Evolutionary conservation across 2,888 invertebrate species (phyloP).

Genomic region (Erebia aethiops): DNA sequence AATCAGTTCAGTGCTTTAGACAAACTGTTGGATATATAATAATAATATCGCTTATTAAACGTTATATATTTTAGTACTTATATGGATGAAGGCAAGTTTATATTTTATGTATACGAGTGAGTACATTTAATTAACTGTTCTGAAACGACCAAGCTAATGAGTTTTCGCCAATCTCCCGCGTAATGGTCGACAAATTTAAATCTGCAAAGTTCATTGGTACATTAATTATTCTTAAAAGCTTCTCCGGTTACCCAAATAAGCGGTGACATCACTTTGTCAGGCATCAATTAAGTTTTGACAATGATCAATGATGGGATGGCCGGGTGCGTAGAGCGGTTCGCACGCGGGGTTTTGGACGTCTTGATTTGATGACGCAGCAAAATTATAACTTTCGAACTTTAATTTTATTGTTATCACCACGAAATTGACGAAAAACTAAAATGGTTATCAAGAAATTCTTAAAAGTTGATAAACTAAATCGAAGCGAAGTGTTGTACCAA

Average conservation of each 20-base stretch:
- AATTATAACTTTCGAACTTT: constrained; percentile 20
- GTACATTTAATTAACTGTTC: constrained; percentile 7
- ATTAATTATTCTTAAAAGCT: constrained; percentile 77
- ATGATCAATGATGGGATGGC: constrained; percentile 72
- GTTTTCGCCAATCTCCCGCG: constrained; percentile 26
- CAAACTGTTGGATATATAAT: too few relatives aligned
- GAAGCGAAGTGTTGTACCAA: too few relatives aligned
- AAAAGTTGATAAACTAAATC: too few relatives aligned
- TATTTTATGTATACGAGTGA: not conserved
- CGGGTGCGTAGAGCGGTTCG: constrained; percentile 40
- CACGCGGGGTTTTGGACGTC: constrained; percentile 26
- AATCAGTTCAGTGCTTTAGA: too few relatives aligned
- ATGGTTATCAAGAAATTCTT: too few relatives aligned
- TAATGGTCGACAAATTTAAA: constrained; percentile 40
- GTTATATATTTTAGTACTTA: not conserved
- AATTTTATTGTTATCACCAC: not conserved
- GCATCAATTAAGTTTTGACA: constrained; percentile 76
- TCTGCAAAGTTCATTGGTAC: constrained; percentile 49
- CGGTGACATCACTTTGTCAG: constrained; percentile 77
- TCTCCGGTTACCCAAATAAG: constrained; percentile 64
- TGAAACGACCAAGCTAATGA: constrained; percentile 15
- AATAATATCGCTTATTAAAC: too few relatives aligned
- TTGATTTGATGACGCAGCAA: constrained; percentile 41
- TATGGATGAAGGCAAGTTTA: not conserved
- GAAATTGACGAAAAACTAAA: too few relatives aligned